Conservation (phyloP, 2,797 vertebrate species). For the Enteromius thamalakanensis region DNA sequence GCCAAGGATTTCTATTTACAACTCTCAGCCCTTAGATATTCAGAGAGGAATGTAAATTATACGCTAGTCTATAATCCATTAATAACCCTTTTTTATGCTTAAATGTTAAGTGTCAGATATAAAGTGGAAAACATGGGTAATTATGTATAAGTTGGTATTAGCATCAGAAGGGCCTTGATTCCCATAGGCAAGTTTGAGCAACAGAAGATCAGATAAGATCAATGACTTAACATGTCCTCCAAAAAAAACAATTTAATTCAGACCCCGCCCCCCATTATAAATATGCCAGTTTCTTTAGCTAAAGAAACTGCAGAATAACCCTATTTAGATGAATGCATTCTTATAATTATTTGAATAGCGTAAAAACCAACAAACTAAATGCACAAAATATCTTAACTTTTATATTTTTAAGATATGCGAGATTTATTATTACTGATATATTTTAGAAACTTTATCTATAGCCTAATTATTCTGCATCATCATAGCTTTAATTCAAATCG, state of each 20-base stretch:
- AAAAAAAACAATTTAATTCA: not conserved
- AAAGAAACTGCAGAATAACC: no score
- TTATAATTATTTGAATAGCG: not conserved
- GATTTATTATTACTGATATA: not conserved
- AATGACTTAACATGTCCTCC: not conserved
- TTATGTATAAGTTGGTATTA: not conserved
- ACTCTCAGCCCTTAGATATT: not conserved
- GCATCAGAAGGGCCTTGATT: not conserved
- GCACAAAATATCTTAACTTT: not conserved
- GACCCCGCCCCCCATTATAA: not conserved
- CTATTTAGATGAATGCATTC: not conserved
- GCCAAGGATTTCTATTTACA: not conserved
- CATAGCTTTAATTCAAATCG: not conserved
- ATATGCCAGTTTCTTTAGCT: not conserved
- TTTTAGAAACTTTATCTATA: not conserved
- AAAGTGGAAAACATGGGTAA: constrained; percentile 11
- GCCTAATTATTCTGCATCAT: not conserved
- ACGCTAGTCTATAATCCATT: not conserved
- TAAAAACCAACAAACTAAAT: not conserved
- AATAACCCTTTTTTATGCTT: constrained; percentile 13
- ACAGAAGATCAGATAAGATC: not conserved
- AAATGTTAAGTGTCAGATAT: not conserved
- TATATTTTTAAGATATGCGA: not conserved
- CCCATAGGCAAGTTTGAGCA: constrained; percentile 1
- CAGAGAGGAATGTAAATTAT: not conserved